Evolutionary conservation across 2,113 vertebrate genomes (phyloP), one percentile per base, ranked within the genome.

Genomic region (Paralichthys olivaceus): DNA sequence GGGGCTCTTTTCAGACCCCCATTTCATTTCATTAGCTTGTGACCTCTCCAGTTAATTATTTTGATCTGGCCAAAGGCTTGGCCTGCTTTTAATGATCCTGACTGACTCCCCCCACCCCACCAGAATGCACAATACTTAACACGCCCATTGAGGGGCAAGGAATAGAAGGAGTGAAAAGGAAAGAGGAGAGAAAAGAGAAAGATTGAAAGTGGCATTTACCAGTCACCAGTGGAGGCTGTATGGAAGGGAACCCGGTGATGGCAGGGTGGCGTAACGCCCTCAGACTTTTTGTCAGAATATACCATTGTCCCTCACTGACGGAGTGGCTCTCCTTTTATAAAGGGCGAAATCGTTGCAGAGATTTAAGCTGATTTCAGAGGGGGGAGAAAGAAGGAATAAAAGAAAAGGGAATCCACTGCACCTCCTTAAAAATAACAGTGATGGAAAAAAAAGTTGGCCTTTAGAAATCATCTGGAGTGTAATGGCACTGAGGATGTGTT

Each of bases 11-110:
- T 93, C 88, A 93, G 80, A 8, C 45, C 84, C 69, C 83, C 83
- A 86, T 94, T 94, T 94, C 89, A 94, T 94, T 94, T 94, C 89
- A 93, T 95, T 94, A 94, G 93, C 91, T 93, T 93, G 91, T 95
- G 93, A 95, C 93, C 94, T 92, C 93, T 93, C 84, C 89, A 94
- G 93, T 94, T 95, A 93, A 95, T 95, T 95, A 95, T 95, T 93
- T 93, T 94, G 93, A 94, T 94, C 92, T 93, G 94, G 92, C 94
- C 91, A 93, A 91, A 95, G 92, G 83, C 90, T 84, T 69, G 92
- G 86, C 88, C 90, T 92, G 88, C 83, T 87, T 94, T 95, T 94
- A 94, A 94, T 94, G 91, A 93, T 93, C 89, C 93, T 88, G 90
- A 92, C 92, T 91, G 89, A 90, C 91, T 91, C 19, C 49, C 43